Evolutionary conservation across 37 sponge, comb jelly and placozoan genomes (phyloP).

Genomic region (Spongilla lacustris): DNA sequence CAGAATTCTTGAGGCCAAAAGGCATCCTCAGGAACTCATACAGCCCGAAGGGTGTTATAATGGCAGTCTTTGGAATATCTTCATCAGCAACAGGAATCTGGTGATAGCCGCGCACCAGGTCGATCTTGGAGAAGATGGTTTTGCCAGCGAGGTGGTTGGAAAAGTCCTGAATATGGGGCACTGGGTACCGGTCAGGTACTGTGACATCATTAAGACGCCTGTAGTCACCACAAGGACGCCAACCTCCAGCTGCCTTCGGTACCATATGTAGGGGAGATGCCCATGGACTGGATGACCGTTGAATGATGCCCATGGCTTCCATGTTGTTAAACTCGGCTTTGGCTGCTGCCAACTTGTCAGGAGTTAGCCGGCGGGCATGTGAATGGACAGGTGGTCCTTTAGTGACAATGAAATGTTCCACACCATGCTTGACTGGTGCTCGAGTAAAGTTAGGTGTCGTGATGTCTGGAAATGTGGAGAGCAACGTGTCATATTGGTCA

Average conservation of each 20-base stretch:
- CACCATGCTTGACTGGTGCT: constrained; percentile 10
- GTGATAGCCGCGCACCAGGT: constrained; percentile 36
- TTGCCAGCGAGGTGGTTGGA: constrained; percentile 8
- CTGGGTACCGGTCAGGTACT: constrained; percentile 36
- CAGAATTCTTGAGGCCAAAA: constrained; percentile 43
- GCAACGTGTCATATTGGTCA: constrained; percentile 19
- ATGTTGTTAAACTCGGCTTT: constrained; percentile 37
- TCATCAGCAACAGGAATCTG: constrained; percentile 36
- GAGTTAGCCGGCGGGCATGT: constrained; percentile 34
- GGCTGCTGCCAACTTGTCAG: constrained; percentile 16
- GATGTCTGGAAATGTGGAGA: constrained; percentile 43
- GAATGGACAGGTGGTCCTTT: constrained; percentile 51
- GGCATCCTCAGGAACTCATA: constrained; percentile 31
- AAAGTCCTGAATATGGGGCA: constrained; percentile 39
- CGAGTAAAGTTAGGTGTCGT: constrained; percentile 30
- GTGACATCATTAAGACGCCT: constrained; percentile 21
- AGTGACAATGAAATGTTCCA: constrained; percentile 45
- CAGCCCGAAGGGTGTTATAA: constrained; percentile 5
- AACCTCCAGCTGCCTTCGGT: constrained; percentile 50
- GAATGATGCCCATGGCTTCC: constrained; percentile 42
- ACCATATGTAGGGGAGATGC: constrained; percentile 60
- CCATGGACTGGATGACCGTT: constrained; percentile 36
- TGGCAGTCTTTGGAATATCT: constrained; percentile 38
- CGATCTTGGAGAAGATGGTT: constrained; percentile 15
- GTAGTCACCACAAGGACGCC: constrained; percentile 64